phyloP scores from a whole-genome alignment of 2,113 vertebrate species.

The Kryptolebias marmoratus region DNA sequence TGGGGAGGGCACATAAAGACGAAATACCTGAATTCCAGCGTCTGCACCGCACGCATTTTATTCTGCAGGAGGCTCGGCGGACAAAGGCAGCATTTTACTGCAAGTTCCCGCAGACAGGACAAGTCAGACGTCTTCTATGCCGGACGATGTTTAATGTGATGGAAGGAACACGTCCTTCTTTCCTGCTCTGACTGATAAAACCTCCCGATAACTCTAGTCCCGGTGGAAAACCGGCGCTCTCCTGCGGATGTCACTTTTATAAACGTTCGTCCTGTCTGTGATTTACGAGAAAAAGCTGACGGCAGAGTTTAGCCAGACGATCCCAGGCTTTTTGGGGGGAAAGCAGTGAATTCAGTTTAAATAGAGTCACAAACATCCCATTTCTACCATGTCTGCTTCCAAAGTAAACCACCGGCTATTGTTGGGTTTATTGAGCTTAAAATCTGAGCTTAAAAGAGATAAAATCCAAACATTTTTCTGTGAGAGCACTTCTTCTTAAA shows the following conservation, averaged over 20 bases:
- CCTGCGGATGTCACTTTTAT: too few relatives aligned
- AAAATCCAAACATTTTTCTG: conserved; percentile 27
- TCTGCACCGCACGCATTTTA: conserved; percentile 1
- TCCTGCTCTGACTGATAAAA: conserved; percentile 30
- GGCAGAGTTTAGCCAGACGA: conserved; percentile 29
- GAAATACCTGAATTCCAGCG: conserved; percentile 10
- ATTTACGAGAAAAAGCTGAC: conserved; percentile 38
- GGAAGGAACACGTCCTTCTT: neutral
- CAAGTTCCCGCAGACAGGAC: neutral
- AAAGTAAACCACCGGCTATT: conserved; percentile 53
- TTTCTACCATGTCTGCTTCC: conserved; percentile 13
- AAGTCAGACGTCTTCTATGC: neutral
- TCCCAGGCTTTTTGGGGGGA: conserved; percentile 16
- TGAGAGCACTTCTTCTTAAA: conserved; percentile 3
- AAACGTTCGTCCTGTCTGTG: neutral
- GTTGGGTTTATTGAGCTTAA: conserved; percentile 38
- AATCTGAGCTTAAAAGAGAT: conserved; percentile 28
- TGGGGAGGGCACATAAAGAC: conserved; percentile 10
- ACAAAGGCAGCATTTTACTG: conserved; percentile 21
- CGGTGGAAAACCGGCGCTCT: conserved; percentile 1
- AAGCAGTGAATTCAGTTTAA: conserved; percentile 27
- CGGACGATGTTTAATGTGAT: neutral
- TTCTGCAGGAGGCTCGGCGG: neutral
- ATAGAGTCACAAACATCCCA: conserved; percentile 36
- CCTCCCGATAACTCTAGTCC: neutral